These are phyloP conservation scores for Odontocerum albicorne DNA, from an alignment of 2,888 invertebrate species.

Conservation along the genomic window DNA sequence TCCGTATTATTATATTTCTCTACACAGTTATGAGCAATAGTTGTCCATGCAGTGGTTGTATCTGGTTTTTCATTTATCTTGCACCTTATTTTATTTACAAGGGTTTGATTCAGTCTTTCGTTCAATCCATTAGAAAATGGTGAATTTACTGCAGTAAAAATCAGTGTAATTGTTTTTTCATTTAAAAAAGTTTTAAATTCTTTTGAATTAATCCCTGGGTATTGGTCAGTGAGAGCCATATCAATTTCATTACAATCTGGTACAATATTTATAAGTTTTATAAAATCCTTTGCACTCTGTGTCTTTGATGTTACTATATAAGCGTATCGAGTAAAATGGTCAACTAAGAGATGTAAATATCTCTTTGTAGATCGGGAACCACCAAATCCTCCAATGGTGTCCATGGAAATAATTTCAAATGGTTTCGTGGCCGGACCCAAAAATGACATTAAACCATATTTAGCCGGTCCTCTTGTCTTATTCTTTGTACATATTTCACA, in stretches of 20 bases:
- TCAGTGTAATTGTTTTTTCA: conserved; percentile 33
- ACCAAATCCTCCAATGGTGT: conserved; percentile 40
- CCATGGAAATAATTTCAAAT: conserved; percentile 40
- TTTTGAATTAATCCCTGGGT: conserved; percentile 39
- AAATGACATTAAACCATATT: conserved; percentile 38
- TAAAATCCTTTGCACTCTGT: conserved; percentile 39
- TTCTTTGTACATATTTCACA: conserved; percentile 40
- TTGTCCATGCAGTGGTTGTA: conserved; percentile 39
- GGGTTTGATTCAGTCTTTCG: conserved; percentile 38
- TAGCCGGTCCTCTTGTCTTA: conserved; percentile 38
- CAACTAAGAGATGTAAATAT: conserved; percentile 39
- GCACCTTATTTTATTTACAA: conserved; percentile 40
- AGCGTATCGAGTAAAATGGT: conserved; percentile 39
- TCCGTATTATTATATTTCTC: conserved; percentile 40
- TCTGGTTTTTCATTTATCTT: conserved; percentile 38
- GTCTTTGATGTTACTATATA: conserved; percentile 38
- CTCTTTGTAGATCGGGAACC: conserved; percentile 39
- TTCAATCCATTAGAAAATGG: conserved; percentile 38
- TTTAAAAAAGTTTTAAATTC: conserved; percentile 14
- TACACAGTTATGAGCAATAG: conserved; percentile 39
- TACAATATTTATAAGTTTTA: conserved; percentile 35
- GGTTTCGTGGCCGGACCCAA: conserved; percentile 39
- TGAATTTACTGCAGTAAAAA: conserved; percentile 40
- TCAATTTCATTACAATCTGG: conserved; percentile 18
- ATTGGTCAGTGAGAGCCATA: conserved; percentile 36